These are phyloP conservation scores for Sarcophaga caerulescens DNA, from an alignment of 2,888 invertebrate genomes.

Conservation along the genomic window DNA sequence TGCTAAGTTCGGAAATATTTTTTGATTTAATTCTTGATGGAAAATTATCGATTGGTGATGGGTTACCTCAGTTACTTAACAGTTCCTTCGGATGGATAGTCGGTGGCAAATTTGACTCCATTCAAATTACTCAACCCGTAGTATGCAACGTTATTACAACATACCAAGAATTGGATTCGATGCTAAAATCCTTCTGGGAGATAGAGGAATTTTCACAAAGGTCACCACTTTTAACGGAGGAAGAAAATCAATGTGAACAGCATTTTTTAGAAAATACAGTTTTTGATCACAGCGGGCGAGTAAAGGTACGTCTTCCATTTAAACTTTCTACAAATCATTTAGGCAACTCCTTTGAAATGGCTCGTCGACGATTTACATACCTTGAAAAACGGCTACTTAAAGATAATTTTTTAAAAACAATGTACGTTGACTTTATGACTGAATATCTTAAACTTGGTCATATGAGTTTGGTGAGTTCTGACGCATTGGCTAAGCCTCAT, in stretches of 20 bases:
- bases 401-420: neutral
- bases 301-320: conserved; percentile 31
- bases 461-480: neutral
- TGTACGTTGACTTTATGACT: neutral
- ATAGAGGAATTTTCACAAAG: conserved; percentile 27
- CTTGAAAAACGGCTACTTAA: neutral
- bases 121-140: neutral
- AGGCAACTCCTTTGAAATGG: neutral
- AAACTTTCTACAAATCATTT: neutral
- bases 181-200: conserved; percentile 25
- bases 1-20: conserved; percentile 6
- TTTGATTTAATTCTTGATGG: conserved; percentile 52
- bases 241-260: conserved; percentile 21
- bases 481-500: neutral
- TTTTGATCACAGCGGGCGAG: conserved; percentile 8
- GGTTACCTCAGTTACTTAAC: conserved; percentile 15
- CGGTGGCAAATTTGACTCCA: neutral
- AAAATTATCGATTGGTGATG: conserved; percentile 15
- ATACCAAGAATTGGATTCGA: conserved; percentile 5
- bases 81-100: conserved; percentile 35
- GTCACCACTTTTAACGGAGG: neutral
- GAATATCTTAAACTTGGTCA: neutral
- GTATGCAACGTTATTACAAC: conserved; percentile 16
- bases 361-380: neutral
- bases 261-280: conserved; percentile 32